phyloP scores from a whole-genome alignment of 2,888 invertebrate species.

The Chrysopilus asiliformis region DNA sequence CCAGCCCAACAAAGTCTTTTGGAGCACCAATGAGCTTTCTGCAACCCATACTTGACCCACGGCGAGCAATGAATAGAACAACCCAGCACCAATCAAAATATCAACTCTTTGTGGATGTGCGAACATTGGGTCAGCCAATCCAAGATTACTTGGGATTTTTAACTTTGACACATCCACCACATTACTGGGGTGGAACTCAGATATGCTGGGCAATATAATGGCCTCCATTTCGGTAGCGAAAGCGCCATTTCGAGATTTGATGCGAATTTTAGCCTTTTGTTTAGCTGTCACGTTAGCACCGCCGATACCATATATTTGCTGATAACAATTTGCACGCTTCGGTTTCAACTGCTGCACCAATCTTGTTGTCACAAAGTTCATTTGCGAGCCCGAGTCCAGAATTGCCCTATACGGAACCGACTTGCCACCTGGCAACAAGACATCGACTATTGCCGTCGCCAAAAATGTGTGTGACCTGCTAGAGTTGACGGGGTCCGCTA shows the following conservation, averaged over 20 bases:
- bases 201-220: background rate
- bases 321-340: too few relatives aligned
- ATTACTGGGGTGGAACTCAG: background rate
- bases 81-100: background rate
- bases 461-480: too few relatives aligned
- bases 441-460: too few relatives aligned
- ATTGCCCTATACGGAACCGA: too few relatives aligned
- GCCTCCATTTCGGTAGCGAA: background rate
- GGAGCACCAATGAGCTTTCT: background rate
- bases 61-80: background rate
- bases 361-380: too few relatives aligned
- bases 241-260: background rate
- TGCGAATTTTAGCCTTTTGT: background rate
- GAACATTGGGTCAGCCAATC: background rate
- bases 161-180: background rate
- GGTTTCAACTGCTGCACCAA: too few relatives aligned
- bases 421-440: too few relatives aligned
- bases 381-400: too few relatives aligned
- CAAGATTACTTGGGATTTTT: background rate
- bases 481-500: too few relatives aligned
- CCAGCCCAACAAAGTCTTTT: constrained; percentile 2
- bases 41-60: background rate
- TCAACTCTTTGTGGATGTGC: too few relatives aligned
- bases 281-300: too few relatives aligned
- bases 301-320: too few relatives aligned